phyloP scores from a whole-genome alignment of 2,797 vertebrate species.

The Spheniscus humboldti region DNA sequence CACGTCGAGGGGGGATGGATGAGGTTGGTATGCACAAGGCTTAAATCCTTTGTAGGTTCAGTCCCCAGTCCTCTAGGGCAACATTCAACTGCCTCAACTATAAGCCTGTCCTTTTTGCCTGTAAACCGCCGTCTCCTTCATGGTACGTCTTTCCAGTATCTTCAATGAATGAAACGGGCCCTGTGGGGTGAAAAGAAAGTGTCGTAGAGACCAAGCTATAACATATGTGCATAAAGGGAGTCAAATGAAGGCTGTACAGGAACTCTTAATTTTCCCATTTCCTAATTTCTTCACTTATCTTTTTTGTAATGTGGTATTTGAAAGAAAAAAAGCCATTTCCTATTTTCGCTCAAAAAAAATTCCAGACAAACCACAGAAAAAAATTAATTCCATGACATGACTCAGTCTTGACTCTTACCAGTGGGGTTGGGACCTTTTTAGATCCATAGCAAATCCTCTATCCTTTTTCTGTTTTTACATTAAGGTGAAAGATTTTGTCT shows the following conservation, averaged over 20 bases:
- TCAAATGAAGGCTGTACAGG: background rate
- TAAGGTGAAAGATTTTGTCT: background rate
- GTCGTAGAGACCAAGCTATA: background rate
- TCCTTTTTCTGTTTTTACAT: background rate
- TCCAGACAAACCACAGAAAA: background rate
- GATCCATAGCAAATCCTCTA: background rate
- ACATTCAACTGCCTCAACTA: background rate
- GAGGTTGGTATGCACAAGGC: background rate
- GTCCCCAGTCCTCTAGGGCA: background rate
- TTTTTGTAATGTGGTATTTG: background rate
- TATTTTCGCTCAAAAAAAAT: background rate
- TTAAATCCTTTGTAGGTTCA: background rate
- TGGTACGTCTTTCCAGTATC: fast-evolving
- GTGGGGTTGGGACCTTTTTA: background rate
- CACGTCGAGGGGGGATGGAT: fast-evolving
- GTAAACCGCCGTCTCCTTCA: background rate
- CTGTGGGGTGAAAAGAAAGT: background rate
- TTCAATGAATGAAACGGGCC: background rate
- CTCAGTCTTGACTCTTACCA: background rate
- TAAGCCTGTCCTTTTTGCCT: background rate
- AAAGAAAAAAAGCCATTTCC: background rate
- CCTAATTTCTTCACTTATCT: background rate
- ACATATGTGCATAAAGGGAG: background rate
- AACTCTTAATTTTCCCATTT: constrained; percentile 2
- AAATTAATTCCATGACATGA: background rate